A percentile compares a stretch with the other conserved stretches of the same genome.
Conservation (phyloP, 2,797 vertebrate species). For the Sorex maritimensis region DNA sequence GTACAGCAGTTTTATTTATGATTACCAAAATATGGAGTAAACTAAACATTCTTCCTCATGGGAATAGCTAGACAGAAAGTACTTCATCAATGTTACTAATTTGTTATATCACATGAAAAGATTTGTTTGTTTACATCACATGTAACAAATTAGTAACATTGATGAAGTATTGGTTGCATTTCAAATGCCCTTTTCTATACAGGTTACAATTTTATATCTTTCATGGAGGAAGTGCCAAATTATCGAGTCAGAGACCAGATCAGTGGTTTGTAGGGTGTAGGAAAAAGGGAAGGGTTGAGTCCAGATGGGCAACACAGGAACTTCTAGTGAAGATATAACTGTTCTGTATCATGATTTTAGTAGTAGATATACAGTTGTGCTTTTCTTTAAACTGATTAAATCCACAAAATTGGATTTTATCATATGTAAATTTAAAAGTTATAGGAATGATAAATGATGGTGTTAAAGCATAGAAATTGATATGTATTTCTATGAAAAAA, state of each 20-base stretch:
- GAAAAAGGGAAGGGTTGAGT: background rate
- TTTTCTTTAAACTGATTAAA: background rate
- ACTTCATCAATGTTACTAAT: too few relatives aligned
- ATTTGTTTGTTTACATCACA: too few relatives aligned
- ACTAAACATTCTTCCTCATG: background rate
- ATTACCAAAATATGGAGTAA: constrained; percentile 6
- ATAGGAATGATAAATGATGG: background rate
- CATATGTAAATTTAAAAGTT: background rate
- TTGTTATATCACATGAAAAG: too few relatives aligned
- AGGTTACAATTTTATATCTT: background rate
- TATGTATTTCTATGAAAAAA: background rate
- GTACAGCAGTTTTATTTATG: background rate
- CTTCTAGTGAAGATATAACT: background rate
- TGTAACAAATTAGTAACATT: background rate
- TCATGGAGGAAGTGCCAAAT: background rate
- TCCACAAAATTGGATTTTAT: background rate
- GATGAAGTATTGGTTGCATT: background rate
- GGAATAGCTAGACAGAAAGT: constrained; percentile 4
- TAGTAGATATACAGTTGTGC: background rate
- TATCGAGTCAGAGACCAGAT: background rate
- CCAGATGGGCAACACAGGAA: background rate
- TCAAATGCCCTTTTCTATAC: constrained; percentile 5
- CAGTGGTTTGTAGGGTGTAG: background rate
- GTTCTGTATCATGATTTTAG: background rate
- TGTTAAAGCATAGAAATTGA: background rate